Evolutionary conservation across 1,140 invertebrate genomes (phyloP).

Genomic region (Rhynchophorus ferrugineus): DNA sequence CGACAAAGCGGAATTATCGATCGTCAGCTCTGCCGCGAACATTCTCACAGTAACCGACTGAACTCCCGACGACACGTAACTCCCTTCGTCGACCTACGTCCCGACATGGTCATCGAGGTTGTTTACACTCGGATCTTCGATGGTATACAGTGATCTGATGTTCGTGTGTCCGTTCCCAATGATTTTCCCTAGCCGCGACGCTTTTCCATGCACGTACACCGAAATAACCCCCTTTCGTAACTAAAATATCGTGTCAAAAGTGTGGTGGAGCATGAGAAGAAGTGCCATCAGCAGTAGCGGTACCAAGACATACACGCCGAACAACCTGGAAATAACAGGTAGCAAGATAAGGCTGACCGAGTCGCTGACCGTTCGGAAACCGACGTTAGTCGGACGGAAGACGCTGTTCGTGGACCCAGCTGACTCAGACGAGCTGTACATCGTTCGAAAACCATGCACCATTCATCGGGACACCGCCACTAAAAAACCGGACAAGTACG

Average conservation of each 20-base stretch:
- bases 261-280: constrained; percentile 16
- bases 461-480: neutral
- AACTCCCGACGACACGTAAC: constrained; percentile 13
- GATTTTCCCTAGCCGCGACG: neutral
- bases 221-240: too few species aligned
- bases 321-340: constrained; percentile 10
- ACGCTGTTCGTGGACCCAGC: constrained; percentile 3
- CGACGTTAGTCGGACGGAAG: neutral
- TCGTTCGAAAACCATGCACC: constrained; percentile 4
- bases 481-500: neutral
- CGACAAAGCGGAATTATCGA: constrained; percentile 6
- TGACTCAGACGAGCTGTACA: constrained; percentile 1
- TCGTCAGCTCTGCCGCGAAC: constrained; percentile 1
- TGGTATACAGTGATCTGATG: constrained; percentile 4
- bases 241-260: too few species aligned
- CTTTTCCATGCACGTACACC: neutral
- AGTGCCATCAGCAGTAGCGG: constrained; percentile 10
- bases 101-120: constrained; percentile 2
- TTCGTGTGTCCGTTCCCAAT: neutral
- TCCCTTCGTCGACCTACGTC: neutral
- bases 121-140: constrained; percentile 13
- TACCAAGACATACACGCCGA: constrained; percentile 11
- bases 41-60: constrained; percentile 20
- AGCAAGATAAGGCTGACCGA: constrained; percentile 1
- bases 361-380: neutral